Evolutionary conservation across 2,797 vertebrate species (phyloP).

Genomic region (Cuniculus paca): DNA sequence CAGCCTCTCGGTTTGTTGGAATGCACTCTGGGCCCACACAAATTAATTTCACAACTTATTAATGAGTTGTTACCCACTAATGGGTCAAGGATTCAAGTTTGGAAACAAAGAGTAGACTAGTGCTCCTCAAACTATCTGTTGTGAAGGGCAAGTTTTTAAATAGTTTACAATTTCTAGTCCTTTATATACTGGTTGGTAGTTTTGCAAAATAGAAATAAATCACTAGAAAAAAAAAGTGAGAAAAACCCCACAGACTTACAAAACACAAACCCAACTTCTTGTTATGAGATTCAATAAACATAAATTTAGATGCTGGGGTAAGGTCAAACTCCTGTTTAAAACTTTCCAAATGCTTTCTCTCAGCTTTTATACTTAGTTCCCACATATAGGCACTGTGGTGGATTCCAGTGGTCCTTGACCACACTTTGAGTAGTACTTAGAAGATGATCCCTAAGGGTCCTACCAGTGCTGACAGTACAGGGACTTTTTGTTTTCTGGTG

Average conservation of each 20-base stretch:
- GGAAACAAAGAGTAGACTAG: background rate
- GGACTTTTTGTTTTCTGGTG: background rate
- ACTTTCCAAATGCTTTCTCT: background rate
- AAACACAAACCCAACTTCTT: background rate
- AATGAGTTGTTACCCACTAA: background rate
- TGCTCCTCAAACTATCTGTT: background rate
- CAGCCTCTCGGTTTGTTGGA: no score
- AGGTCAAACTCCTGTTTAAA: background rate
- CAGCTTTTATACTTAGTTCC: background rate
- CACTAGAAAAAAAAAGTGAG: conserved; percentile 25
- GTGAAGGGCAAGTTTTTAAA: conserved; percentile 3
- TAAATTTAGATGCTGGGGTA: background rate
- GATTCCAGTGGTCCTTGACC: background rate
- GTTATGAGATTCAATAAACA: conserved; percentile 6
- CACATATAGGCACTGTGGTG: no score
- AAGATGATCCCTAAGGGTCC: background rate
- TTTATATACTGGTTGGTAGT: background rate
- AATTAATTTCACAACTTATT: background rate
- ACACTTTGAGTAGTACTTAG: background rate
- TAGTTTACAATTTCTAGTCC: background rate
- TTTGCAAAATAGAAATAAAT: conserved; percentile 53
- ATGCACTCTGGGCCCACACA: no score
- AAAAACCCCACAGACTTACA: background rate
- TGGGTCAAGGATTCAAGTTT: background rate
- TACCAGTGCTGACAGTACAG: background rate